These are phyloP conservation scores for Diadema setosum DNA, from an alignment of 35 echinoderm and acorn worm species.

Conservation along the genomic window DNA sequence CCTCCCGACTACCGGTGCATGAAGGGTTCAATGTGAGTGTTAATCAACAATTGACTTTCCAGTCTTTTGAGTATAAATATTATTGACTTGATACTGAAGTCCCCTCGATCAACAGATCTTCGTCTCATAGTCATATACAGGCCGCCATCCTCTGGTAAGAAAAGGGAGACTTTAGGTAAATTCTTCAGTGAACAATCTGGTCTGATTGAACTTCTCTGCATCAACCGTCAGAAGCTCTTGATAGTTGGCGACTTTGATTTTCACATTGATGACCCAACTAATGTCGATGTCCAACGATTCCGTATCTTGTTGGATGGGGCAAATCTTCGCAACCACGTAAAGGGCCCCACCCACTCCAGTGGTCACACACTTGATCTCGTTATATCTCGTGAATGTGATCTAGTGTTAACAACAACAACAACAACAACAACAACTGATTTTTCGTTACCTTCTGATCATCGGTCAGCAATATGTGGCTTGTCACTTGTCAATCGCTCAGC, in stretches of 20 bases:
- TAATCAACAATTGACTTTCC: background rate
- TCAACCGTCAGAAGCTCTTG: background rate
- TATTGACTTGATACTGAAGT: background rate
- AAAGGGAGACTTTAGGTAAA: background rate
- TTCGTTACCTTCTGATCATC: conserved; percentile 11
- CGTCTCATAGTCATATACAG: conserved; percentile 41
- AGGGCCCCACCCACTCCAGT: conserved; percentile 26
- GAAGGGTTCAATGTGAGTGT: conserved; percentile 3
- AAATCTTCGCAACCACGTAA: conserved; percentile 29
- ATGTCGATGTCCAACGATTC: conserved; percentile 20
- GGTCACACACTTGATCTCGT: conserved; percentile 45
- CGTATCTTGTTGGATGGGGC: background rate
- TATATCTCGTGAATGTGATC: background rate
- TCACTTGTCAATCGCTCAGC: background rate
- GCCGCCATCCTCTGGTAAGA: conserved; percentile 16
- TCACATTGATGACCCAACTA: conserved; percentile 32
- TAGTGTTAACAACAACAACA: background rate
- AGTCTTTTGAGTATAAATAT: background rate
- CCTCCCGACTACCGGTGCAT: background rate
- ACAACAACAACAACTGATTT: no score
- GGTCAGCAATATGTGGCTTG: background rate
- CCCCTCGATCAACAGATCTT: background rate
- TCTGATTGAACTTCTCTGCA: background rate
- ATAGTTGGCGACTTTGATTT: conserved; percentile 65
- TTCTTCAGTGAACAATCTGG: conserved; percentile 45